Evolutionary conservation across 2,888 invertebrate species (phyloP), one percentile per base, ranked within the genome.

Genomic region (Rhyacophila evoluta): DNA sequence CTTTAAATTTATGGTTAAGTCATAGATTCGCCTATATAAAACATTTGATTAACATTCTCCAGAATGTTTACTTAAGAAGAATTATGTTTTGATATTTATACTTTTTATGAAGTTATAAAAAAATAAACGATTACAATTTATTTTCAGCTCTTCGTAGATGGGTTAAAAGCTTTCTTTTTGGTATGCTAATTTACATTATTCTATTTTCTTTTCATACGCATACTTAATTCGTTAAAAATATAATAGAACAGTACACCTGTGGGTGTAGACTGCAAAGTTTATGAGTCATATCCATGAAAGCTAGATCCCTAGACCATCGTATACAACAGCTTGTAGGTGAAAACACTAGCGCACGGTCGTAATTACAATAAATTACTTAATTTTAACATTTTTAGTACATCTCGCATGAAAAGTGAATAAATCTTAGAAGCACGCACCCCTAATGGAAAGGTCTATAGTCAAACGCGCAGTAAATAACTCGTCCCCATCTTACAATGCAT

Each of bases 241-340:
- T 6, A 25, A 5, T 25, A 10, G 55, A 10, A 25, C 19, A 55
- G 55, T 8, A 55, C 8, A 55, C 55, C 10, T 55, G 10, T 2
- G 55, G 55, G 55, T 55, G 19, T 55, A 55, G 55, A n/a, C n/a
- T n/a, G n/a, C n/a, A n/a, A n/a, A 55, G 25, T 25, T 55, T 55
- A 55, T 55, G 55, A 55, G 55, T 55, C 55, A 55, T 55, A 25
- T 55, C 12, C 55, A 2, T 25, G 1, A 55, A 55, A 55, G 19
- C 55, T 55, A 55, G 25, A 55, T 55, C 55, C 55, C 55, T 8
- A 55, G 55, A 25, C 55, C 19, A 55, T 55, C 55, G 55, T 55
- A 55, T 55, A 55, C 55, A 55, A 55, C 55, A 55, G 55, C 55
- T 55, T 55, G 55, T 55, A 55, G 55, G 55, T 55, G 55, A 55